phyloP scores from a whole-genome alignment of 2,797 vertebrate species.

The Phrynocephalus forsythii region DNA sequence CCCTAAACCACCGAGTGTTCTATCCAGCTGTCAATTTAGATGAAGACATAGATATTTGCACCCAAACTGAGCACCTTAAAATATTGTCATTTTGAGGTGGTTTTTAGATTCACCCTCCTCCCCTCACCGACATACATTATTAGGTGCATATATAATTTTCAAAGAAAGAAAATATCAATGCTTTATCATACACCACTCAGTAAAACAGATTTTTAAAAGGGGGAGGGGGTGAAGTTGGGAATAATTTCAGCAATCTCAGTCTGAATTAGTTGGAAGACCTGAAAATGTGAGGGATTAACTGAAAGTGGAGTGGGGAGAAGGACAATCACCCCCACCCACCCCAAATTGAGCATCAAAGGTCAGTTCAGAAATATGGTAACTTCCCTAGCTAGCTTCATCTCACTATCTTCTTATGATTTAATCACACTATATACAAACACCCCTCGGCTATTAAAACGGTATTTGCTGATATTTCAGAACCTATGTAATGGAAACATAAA shows the following conservation, averaged over 20 bases:
- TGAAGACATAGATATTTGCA: background rate
- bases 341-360: background rate
- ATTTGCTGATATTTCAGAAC: conserved; percentile 74
- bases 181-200: background rate
- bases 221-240: too few species aligned
- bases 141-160: background rate
- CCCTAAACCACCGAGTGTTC: too few species aligned
- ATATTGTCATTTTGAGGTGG: background rate
- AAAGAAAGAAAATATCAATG: background rate
- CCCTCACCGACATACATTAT: too few species aligned
- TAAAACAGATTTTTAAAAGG: too few species aligned
- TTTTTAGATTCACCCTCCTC: background rate
- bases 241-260: background rate
- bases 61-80: background rate
- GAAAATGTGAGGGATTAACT: background rate
- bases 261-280: background rate
- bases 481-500: conserved; percentile 63
- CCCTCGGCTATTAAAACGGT: conserved; percentile 75
- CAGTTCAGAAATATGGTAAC: conserved; percentile 44
- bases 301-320: background rate
- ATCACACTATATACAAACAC: conserved; percentile 69
- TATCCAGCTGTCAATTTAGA: background rate
- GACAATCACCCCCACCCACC: background rate
- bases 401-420: conserved; percentile 63
- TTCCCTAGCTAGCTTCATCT: conserved; percentile 63